Base-by-base conservation (phyloP, 2,797 vertebrate species). In the Clarias pachynema region DNA sequence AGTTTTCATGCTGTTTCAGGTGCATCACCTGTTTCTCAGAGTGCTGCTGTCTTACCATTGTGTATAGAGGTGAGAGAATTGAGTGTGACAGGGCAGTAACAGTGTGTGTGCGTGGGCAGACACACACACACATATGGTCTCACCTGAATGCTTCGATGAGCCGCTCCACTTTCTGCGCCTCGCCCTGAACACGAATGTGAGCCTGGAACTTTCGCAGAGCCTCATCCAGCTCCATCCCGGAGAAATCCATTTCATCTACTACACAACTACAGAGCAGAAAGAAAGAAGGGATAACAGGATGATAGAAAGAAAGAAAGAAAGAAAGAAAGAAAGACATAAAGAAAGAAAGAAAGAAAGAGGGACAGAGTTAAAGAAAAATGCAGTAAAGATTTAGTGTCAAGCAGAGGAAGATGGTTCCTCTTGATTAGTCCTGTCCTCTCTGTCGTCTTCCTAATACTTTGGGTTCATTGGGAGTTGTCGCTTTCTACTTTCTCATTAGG, bases 161-260 rank as follows among this genome's bases (percentile, higher is more conserved):
- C 69, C 98, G 93, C 91, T 99, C 98, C 91, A 99, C 98, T 90
- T 99, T 99, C 94, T 99, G 98, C 7, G 98, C 98, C 93, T 99
- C 98, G 85, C 98, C 98, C 89, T 99, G 98, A 85, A 99, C 98
- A 68, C 98, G 97, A 86, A 99, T 99, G 91, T 99, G 98, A 31
- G 98, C 98, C 93, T 99, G 98, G 93, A 99, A 99, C 93, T 99
- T 99, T 91, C 98, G 95, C 89, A 99, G 95, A 9, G 98, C 98
- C 92, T 99, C 98, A n/a, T 99, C 98, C 92, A 99, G 93, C 92
- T 99, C 98, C 98, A 99, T 99, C 56, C 97, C 96, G 0, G 97
- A 98, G 92, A 99, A 99, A 92, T 99, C 98, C 98, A 99, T 99
- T 93, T 99, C 98, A 85, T 99, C 98, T 88, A 99, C 98, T 86